These are phyloP conservation scores for Spinus olivaceus DNA, from an alignment of 2,797 vertebrate genomes.

Conservation along the genomic window DNA sequence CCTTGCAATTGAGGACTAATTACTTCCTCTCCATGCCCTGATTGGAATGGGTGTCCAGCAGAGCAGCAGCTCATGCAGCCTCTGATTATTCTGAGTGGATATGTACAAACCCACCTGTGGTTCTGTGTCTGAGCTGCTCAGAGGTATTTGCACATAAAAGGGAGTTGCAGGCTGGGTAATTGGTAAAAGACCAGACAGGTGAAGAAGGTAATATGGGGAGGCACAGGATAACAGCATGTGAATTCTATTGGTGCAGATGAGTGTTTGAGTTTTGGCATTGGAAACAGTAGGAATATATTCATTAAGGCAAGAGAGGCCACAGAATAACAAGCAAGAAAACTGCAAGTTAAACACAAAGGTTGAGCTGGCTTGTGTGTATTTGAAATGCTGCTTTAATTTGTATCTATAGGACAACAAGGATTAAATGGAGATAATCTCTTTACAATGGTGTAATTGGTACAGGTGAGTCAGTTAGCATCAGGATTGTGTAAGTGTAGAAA, in stretches of 20 bases:
- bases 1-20: not conserved
- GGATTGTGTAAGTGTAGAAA: constrained; percentile 23
- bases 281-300: not conserved
- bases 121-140: not conserved
- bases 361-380: not conserved
- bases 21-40: not conserved
- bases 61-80: not conserved
- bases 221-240: not conserved
- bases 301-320: not conserved
- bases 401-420: constrained; percentile 21
- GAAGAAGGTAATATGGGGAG: not conserved
- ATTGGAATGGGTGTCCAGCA: not conserved
- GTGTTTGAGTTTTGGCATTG: not conserved
- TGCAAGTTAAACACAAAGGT: not conserved
- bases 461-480: constrained; percentile 36
- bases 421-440: constrained; percentile 47
- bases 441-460: not conserved
- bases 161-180: not conserved
- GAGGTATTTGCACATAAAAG: not conserved
- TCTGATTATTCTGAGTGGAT: not conserved
- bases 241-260: accelerated
- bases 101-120: not conserved
- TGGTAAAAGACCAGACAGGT: not conserved
- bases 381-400: constrained; percentile 35
- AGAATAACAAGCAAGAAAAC: not conserved